Conservation (phyloP, 2,888 invertebrate species). For the Andrena camellia region DNA sequence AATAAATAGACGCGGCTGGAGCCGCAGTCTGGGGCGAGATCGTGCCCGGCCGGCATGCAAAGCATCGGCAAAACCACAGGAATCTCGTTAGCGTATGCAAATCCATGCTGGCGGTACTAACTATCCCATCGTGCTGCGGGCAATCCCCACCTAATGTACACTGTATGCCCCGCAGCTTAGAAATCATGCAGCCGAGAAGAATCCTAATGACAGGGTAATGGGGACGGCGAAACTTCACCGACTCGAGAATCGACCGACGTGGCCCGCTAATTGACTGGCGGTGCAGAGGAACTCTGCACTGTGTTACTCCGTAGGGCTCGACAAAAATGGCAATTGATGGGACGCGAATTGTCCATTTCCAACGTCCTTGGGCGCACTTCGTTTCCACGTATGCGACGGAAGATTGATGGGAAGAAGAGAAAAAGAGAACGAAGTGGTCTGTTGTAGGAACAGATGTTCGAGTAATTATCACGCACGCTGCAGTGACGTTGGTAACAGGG, state of each 20-base stretch:
- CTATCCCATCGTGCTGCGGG: slow-evolving; percentile 79
- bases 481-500: no score
- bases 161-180: slow-evolving; percentile 75
- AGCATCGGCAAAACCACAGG: slow-evolving; percentile 81
- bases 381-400: no score
- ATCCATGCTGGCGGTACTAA: slow-evolving; percentile 78
- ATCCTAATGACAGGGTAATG: slow-evolving; percentile 73
- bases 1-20: slow-evolving; percentile 74
- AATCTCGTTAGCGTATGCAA: slow-evolving; percentile 84
- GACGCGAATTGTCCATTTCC: no score
- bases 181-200: slow-evolving; percentile 75
- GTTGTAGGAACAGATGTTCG: no score
- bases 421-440: no score
- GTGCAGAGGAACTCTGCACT: neutral
- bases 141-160: slow-evolving; percentile 76
- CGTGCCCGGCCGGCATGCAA: slow-evolving; percentile 74
- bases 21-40: slow-evolving; percentile 61
- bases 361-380: no score
- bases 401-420: no score
- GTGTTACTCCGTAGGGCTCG: neutral
- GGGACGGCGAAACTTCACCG: slow-evolving; percentile 18
- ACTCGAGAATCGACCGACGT: neutral
- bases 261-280: no score
- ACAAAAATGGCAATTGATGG: neutral
- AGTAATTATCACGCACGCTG: no score